Evolutionary conservation across 2,888 invertebrate species (phyloP).

Genomic region (Drosophila anomelani): DNA sequence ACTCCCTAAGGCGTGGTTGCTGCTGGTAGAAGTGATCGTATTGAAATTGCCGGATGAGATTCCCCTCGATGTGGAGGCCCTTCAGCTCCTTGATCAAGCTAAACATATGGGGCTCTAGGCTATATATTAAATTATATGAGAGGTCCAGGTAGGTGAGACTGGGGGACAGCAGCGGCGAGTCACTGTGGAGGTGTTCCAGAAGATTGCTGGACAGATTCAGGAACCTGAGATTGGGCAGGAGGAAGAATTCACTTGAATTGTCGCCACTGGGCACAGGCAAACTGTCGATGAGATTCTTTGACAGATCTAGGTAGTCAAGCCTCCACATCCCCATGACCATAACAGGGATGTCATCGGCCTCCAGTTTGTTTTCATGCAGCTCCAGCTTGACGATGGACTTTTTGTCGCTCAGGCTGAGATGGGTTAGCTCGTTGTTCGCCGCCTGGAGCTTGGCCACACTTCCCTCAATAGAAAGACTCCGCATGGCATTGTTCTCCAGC

Average conservation of each 20-base stretch:
- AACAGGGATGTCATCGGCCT: neutral
- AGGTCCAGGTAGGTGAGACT: conserved; percentile 9
- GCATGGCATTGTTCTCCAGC: conserved; percentile 5
- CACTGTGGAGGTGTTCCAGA: conserved; percentile 3
- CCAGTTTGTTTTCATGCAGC: conserved; percentile 1
- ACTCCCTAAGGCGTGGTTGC: conserved; percentile 2
- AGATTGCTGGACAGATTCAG: conserved; percentile 11
- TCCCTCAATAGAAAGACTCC: conserved; percentile 3
- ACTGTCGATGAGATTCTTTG: conserved; percentile 5
- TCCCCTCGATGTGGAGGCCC: conserved; percentile 9
- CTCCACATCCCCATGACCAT: conserved; percentile 22
- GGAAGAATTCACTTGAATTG: conserved; percentile 9
- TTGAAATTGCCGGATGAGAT: conserved; percentile 4
- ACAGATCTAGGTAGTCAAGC: conserved; percentile 20
- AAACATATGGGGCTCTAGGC: conserved; percentile 5
- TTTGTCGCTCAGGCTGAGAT: conserved; percentile 3
- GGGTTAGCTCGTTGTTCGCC: conserved; percentile 2
- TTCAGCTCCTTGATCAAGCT: conserved; percentile 3
- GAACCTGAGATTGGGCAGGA: conserved; percentile 17
- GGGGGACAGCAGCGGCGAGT: conserved; percentile 14
- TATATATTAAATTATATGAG: conserved; percentile 6
- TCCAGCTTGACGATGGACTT: conserved; percentile 13
- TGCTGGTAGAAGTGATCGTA: conserved; percentile 12
- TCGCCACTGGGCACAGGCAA: conserved; percentile 2
- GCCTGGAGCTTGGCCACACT: conserved; percentile 9